These are phyloP conservation scores for Buphagus erythrorhynchus DNA, from an alignment of 2,797 vertebrate species.

Conservation along the genomic window DNA sequence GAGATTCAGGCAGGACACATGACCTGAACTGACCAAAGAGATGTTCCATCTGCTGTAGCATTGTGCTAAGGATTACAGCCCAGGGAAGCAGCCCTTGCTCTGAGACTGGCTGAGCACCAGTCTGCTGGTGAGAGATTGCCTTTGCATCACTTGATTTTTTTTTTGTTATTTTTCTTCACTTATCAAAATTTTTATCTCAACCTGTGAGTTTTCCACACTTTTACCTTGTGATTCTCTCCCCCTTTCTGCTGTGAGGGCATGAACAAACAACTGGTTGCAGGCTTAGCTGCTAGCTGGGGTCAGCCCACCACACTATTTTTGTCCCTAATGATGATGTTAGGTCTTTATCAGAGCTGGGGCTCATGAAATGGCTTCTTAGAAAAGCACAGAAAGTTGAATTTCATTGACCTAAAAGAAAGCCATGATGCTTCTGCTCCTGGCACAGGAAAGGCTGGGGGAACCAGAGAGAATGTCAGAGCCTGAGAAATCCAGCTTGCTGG, in stretches of 20 bases:
- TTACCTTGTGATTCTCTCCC: background rate
- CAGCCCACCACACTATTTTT: background rate
- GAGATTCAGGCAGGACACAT: too few species aligned
- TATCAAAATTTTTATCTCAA: background rate
- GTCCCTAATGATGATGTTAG: background rate
- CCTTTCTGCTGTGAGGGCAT: background rate
- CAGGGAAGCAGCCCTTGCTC: background rate
- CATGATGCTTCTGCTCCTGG: background rate
- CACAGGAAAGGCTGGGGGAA: background rate
- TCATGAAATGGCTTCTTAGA: background rate
- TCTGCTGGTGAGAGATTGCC: background rate
- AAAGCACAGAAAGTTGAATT: background rate
- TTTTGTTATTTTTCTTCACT: background rate
- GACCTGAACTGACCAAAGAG: background rate
- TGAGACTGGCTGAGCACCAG: background rate
- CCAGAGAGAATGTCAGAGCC: background rate
- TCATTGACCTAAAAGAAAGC: background rate
- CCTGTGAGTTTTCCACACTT: background rate
- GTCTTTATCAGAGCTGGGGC: background rate
- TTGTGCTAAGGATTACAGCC: rapidly evolving
- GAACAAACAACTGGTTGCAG: background rate
- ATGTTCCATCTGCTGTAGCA: rapidly evolving
- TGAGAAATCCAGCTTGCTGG: background rate
- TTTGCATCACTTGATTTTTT: background rate
- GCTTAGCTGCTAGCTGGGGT: background rate